Percentiles rank a stretch among this genome's conserved stretches.
These are phyloP conservation scores for Pyxicephalus adspersus DNA, from an alignment of 2,113 vertebrate genomes.

Conservation along the genomic window DNA sequence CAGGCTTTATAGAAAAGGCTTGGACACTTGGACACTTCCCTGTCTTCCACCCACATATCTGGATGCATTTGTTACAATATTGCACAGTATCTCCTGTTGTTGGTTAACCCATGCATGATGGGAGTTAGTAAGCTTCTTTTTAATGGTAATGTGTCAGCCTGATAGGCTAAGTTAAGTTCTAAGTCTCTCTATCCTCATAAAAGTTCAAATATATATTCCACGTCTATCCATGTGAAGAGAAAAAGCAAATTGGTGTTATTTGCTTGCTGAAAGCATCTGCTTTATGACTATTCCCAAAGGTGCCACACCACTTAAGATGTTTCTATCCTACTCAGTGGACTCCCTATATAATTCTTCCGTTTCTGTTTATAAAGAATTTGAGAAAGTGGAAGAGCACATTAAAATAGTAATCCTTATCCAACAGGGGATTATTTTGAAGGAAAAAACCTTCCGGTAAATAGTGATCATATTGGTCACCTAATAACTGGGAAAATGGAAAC, in stretches of 20 bases:
- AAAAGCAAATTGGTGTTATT: constrained; percentile 5
- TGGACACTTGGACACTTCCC: constrained; percentile 39
- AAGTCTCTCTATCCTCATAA: background rate
- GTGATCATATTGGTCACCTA: too few relatives aligned
- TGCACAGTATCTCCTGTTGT: background rate
- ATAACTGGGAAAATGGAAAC: too few relatives aligned
- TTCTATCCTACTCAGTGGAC: background rate
- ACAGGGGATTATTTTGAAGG: too few relatives aligned
- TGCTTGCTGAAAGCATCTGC: constrained; percentile 30
- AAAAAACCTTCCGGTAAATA: too few relatives aligned
- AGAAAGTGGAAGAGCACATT: too few relatives aligned
- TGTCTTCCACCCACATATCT: constrained; percentile 25
- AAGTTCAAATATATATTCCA: background rate
- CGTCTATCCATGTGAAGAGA: background rate
- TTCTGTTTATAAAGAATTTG: background rate
- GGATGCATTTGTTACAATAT: constrained; percentile 2
- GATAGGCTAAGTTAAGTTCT: too few relatives aligned
- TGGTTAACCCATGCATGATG: background rate
- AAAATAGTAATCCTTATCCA: too few relatives aligned
- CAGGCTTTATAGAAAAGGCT: constrained; percentile 28
- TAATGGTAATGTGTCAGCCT: too few relatives aligned
- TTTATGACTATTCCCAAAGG: background rate
- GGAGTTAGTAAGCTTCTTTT: background rate
- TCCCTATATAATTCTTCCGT: background rate
- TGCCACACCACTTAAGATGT: background rate